These are phyloP conservation scores for Dasyornis broadbenti DNA, from an alignment of 2,113 vertebrate species.

Conservation along the genomic window DNA sequence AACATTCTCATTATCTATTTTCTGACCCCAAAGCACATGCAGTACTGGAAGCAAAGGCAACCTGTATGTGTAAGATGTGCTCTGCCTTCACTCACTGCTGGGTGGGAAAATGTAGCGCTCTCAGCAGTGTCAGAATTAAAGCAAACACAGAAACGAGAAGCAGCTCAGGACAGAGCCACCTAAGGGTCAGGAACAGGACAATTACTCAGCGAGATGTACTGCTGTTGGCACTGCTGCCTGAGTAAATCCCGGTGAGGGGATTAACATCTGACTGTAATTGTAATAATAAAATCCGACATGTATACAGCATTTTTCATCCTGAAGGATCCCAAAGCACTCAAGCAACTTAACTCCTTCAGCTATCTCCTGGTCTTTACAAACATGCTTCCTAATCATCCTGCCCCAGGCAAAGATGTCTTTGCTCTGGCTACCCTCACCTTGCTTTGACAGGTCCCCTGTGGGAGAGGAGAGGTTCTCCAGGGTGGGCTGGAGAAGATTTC, in stretches of 20 bases:
- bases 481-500: neutral
- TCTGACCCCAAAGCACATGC: rapidly evolving
- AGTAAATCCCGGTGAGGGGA: neutral
- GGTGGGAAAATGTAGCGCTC: neutral
- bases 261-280: slow-evolving; percentile 53
- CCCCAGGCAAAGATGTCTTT: neutral
- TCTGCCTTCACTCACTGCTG: neutral
- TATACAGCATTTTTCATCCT: slow-evolving; percentile 41
- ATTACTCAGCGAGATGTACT: neutral
- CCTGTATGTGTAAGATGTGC: neutral
- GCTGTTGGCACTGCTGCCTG: slow-evolving; percentile 1
- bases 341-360: slow-evolving; percentile 40
- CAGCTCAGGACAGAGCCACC: slow-evolving; percentile 1
- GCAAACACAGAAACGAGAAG: slow-evolving; percentile 4
- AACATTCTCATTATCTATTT: rapidly evolving
- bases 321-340: slow-evolving; percentile 20
- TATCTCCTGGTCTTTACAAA: slow-evolving; percentile 20
- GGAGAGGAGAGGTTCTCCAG: neutral
- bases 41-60: neutral
- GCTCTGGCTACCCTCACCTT: neutral
- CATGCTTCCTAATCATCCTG: neutral
- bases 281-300: slow-evolving; percentile 21
- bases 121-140: neutral
- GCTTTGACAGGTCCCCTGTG: rapidly evolving
- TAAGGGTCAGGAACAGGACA: neutral